Evolutionary conservation across 2,888 invertebrate genomes (phyloP), one percentile per base, ranked within the genome.

Genomic region (Esperia sulphurella): DNA sequence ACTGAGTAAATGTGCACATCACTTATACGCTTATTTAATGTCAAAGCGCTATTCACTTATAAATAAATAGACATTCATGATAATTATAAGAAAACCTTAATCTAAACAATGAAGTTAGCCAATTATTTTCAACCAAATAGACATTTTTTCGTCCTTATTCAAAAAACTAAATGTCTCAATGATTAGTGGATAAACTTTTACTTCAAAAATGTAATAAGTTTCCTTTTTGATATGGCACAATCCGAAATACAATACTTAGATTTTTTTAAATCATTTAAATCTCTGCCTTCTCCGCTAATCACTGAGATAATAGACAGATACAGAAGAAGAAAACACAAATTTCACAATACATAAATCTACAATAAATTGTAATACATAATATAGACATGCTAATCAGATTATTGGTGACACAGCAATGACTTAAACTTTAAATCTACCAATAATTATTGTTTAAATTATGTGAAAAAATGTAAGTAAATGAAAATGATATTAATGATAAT

Each of bases 381-480:
- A 79, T 77, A 75, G 76, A 84, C 74, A 83, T 68, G 81, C 83
- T 87, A 86, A 80, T 77, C 71, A 76, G 82, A 81, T 88, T 89
- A 86, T 89, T 89, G 88, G 82, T 82, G 87, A 87, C 87, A 88
- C 88, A 89, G 89, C 87, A 89, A 85, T 80, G 61, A 74, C 82
- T 83, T 85, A 88, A 53, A 74, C 66, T 73, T 80, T 77, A 64
- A 77, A 74, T 68, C 75, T 86, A 86, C 74, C 74, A 63, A 45
- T 71, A 66, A 72, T 71, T 72, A 79, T 61, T 77, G 71, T 73
- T 75, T 71, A 74, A 71, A 70, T 64, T 67, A 77, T 68, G 56
- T 67, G 62, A 75, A 71, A 66, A 56, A 57, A 60, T 71, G 2
- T 21, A 21, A 21, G 21, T 21, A 21, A 21, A 72, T 67, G 62